Evolutionary conservation across 2,888 invertebrate species (phyloP), one percentile per base, ranked within the genome.

Genomic region (Cheilosia grossa): DNA sequence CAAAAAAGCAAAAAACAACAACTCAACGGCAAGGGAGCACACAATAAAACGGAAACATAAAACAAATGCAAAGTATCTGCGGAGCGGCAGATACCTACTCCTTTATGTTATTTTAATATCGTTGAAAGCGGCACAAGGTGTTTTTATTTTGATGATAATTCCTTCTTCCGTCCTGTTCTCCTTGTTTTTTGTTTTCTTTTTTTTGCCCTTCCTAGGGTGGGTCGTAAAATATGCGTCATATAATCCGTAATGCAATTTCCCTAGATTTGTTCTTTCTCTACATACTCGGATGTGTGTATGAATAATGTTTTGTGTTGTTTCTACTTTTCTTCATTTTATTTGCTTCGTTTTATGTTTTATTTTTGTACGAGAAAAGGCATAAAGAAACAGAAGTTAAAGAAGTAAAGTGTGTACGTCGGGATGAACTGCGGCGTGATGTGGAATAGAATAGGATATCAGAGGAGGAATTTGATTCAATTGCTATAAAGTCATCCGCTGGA

Each of bases 41-140:
- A 74, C 73, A 83, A 59, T 83, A 79, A 83, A 82, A 78, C 19
- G 53, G 56, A 59, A 42, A 56, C 70, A 66, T 85, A 85, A 80
- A 75, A 75, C 74, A 85, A 85, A 85, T 80, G 85, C 85, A 85
- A 85, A 80, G 74, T 80, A 85, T 85, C 85, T 85, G 80, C 42
- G 75, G 80, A 80, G 75, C 64, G 61, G 64, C 85, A 75, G 59
- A 80, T 75, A 80, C 21, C 21, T 21, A 21, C 69, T 56, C 79
- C 79, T 82, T 79, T 83, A 79, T 83, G 69, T 74, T 59, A 47
- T 83, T 83, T 74, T 79, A 79, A 79, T 79, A 79, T 69, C 74
- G 56, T 59, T 83, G 79, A 69, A 69, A 83, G 63, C 47, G 69
- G 53, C 83, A 63, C 74, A 74, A 83, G 79, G 83, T 83, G 74